Conservation (phyloP, 2,797 vertebrate genomes). For the Limnodromus scolopaceus region DNA sequence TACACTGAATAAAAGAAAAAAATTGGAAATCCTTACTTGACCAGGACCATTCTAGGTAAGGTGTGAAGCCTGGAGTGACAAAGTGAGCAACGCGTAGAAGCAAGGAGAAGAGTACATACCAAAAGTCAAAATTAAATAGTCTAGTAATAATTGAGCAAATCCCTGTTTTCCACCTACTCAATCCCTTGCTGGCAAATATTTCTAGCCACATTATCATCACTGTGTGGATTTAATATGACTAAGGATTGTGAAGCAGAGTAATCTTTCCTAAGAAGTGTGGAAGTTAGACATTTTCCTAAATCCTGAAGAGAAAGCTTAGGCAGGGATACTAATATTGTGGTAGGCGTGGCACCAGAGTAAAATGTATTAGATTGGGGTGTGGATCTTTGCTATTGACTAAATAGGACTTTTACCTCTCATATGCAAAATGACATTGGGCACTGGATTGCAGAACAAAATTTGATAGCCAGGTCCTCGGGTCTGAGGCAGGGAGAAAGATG, state of each 20-base stretch:
- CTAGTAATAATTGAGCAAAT: conserved; percentile 23
- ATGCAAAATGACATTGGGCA: background rate
- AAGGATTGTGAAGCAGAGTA: background rate
- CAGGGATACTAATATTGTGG: background rate
- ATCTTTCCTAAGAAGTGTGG: background rate
- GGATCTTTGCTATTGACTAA: background rate
- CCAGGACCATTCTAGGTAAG: background rate
- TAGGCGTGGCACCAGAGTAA: background rate
- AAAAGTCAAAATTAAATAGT: conserved; percentile 7
- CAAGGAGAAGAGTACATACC: background rate
- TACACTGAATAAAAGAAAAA: background rate
- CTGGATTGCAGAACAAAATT: background rate
- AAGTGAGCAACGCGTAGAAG: background rate
- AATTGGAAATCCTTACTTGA: background rate
- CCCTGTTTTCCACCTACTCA: background rate
- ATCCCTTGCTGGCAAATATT: conserved; percentile 32
- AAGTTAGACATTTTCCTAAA: background rate
- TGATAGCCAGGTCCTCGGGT: background rate
- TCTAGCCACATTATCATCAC: background rate
- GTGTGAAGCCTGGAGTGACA: background rate
- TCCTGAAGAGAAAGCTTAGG: background rate
- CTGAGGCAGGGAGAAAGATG: background rate
- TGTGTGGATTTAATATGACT: conserved; percentile 10
- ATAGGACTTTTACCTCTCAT: background rate
- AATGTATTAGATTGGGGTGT: background rate